Evolutionary conservation across 2,797 vertebrate species (phyloP), one percentile per base, ranked within the genome.

Genomic region (Intellagama lesueurii): DNA sequence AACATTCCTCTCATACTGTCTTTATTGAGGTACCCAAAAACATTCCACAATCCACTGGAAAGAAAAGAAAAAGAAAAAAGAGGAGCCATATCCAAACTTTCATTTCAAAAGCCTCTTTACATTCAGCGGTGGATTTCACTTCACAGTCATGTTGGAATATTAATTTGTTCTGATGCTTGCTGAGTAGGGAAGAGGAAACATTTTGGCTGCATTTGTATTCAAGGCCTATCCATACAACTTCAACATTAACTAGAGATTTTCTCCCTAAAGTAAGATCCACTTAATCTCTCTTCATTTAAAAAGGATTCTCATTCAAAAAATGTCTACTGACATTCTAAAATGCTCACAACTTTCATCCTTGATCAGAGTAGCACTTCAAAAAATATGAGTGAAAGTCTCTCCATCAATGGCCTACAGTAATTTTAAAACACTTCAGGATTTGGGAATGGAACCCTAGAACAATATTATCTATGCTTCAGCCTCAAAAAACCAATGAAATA

Each of bases 301-400:
- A 76, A 91, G 88, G 86, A 30, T 83, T 79, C 22, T 56, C 47
- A 76, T 87, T 90, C 90, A 52, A 80, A 91, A 64, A 76, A 30
- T 16, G 73, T 4, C 16, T 24, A 24, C 0, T 89, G 73, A 64
- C 83, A 84, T 85, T 81, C 1, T 72, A 88, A 82, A 83, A 87
- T 35, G 66, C 16, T 86, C 9, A 86, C n/a, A 17, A 88, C 8
- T 49, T 81, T 35, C 66, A 47, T 87, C 56, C 35, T 88, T 44
- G 28, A 28, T 69, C 14, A n/a, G 12, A 60, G 30, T 26, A 1
- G 69, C n/a, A 88, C 86, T 94, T 93, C 77, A 56, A 91, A 11
- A 56, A 94, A 79, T 16, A 90, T 69, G 40, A 17, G 68, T 83
- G 70, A 92, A 94, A 87, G 1, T 19, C 87, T 87, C 40, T 83